A percentile compares a stretch with the other conserved stretches of the same genome.
Conservation (phyloP, 2,113 vertebrate species). For the mouse (Mus musculus) region GRCm39 chr4:55251001-55251500, state of each 20-base stretch:
- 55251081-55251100: background rate
- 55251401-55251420: background rate
- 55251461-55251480: background rate
- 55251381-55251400: background rate
- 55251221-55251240: background rate
- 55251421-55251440: background rate
- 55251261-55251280: background rate
- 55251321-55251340: background rate
- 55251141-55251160: background rate
- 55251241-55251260: background rate
- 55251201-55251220: background rate
- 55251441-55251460: background rate
- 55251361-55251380: background rate
- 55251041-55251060: background rate
- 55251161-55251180: background rate
- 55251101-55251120: background rate
- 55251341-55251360: background rate
- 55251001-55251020: background rate
- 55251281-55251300: background rate
- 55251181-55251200: background rate
- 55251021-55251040: constrained; percentile 19
- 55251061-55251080: constrained; percentile 6
- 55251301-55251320: background rate
- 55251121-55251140: background rate
- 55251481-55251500: background rate